Percentiles rank a stretch among this genome's conserved stretches.
Evolutionary conservation across 2,888 invertebrate species (phyloP).

Genomic region (Abrostola triplasia): DNA sequence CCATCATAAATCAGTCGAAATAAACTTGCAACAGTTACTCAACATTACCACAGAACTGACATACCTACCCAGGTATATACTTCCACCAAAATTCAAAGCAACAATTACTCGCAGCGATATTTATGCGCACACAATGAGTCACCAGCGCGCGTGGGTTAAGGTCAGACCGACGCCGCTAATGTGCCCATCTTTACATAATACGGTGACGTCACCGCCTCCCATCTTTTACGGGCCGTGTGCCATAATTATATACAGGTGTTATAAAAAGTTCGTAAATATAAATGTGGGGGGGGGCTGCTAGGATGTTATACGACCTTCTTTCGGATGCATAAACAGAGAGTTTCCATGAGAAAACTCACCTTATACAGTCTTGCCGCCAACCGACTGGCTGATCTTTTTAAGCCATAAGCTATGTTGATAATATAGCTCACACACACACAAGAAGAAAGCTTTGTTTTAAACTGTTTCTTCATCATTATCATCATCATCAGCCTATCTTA

Average conservation of each 20-base stretch:
- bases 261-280: neutral
- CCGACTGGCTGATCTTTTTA: no score
- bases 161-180: slow-evolving; percentile 53
- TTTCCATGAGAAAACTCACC: no score
- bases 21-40: neutral
- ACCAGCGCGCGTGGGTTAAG: slow-evolving; percentile 56
- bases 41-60: neutral
- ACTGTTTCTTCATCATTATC: no score
- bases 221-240: neutral
- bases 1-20: neutral
- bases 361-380: no score
- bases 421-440: no score
- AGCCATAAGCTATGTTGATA: no score
- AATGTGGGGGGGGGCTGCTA: no score
- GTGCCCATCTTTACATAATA: slow-evolving; percentile 43
- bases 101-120: slow-evolving; percentile 18
- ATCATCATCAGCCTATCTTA: no score
- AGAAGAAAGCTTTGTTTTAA: no score
- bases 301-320: no score
- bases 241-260: neutral
- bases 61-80: neutral
- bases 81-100: slow-evolving; percentile 23
- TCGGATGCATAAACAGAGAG: no score
- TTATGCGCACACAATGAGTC: slow-evolving; percentile 39
- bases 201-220: slow-evolving; percentile 38